Percentiles rank a stretch among this genome's conserved stretches.
phyloP scores from a whole-genome alignment of 2,888 invertebrate species.

The Cheilosia vernalis region DNA sequence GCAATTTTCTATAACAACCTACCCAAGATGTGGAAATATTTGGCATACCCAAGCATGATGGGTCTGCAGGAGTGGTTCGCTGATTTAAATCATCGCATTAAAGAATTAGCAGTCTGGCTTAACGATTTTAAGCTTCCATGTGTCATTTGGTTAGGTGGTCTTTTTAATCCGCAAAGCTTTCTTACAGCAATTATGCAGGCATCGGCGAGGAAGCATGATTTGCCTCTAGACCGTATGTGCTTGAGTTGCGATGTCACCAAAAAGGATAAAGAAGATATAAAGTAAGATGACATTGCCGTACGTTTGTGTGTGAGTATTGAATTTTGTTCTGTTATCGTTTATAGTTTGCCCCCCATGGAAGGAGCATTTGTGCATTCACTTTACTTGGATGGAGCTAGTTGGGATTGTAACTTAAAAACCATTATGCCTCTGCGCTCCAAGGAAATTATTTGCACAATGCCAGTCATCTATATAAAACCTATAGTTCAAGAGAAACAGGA shows the following conservation, averaged over 20 bases:
- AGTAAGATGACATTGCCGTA: constrained; percentile 83
- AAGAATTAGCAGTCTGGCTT: constrained; percentile 94
- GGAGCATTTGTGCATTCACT: constrained; percentile 96
- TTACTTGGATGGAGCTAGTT: constrained; percentile 97
- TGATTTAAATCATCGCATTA: constrained; percentile 91
- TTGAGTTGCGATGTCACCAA: constrained; percentile 97
- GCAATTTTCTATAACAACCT: constrained; percentile 94
- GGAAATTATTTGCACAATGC: constrained; percentile 95
- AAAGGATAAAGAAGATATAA: constrained; percentile 93
- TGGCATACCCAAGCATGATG: constrained; percentile 95
- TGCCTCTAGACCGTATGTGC: constrained; percentile 98
- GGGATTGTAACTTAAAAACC: constrained; percentile 92
- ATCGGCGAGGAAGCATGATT: constrained; percentile 97
- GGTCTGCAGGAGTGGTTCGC: constrained; percentile 94
- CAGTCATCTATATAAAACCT: constrained; percentile 95
- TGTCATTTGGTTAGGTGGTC: constrained; percentile 96
- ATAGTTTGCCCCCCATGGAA: constrained; percentile 92
- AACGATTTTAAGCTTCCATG: constrained; percentile 92
- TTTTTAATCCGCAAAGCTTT: constrained; percentile 99
- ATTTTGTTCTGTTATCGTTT: constrained; percentile 1
- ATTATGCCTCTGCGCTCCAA: constrained; percentile 94
- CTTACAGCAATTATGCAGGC: constrained; percentile 99
- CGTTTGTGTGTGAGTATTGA: not conserved
- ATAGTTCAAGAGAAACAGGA: constrained; percentile 96
- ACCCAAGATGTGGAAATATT: constrained; percentile 91